Evolutionary conservation across 2,888 invertebrate species (phyloP).

Genomic region (Galeruca laticollis): DNA sequence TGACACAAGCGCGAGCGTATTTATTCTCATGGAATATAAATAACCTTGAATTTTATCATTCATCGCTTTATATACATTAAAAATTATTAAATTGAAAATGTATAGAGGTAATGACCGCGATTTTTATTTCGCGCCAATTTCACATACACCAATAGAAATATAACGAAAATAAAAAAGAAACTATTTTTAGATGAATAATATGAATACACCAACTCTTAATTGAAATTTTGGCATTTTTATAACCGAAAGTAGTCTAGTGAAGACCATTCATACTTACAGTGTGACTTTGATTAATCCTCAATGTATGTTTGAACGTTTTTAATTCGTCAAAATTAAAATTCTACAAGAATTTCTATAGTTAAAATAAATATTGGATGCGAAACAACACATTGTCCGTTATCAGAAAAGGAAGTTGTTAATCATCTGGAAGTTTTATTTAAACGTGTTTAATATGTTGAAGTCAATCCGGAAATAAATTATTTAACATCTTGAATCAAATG

Average conservation of each 20-base stretch:
- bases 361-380: background rate
- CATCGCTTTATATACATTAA: slow-evolving; percentile 28
- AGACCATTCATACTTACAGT: too few relatives aligned
- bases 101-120: slow-evolving; percentile 20
- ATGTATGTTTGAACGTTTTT: too few relatives aligned
- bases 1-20: background rate
- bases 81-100: slow-evolving; percentile 16
- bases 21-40: slow-evolving; percentile 19
- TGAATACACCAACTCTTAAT: too few relatives aligned
- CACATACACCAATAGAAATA: background rate
- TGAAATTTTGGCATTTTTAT: too few relatives aligned
- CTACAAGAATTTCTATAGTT: too few relatives aligned
- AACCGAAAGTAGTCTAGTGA: too few relatives aligned
- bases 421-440: slow-evolving; percentile 6
- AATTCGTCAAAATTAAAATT: too few relatives aligned
- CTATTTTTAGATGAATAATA: too few relatives aligned
- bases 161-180: background rate
- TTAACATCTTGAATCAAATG: slow-evolving; percentile 8
- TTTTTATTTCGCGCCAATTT: too few relatives aligned
- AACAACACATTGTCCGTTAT: background rate
- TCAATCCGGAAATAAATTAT: slow-evolving; percentile 13
- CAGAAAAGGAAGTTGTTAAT: slow-evolving; percentile 17
- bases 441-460: slow-evolving; percentile 15
- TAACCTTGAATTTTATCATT: slow-evolving; percentile 32
- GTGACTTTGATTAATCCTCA: too few relatives aligned